Conservation (phyloP, 2,888 invertebrate genomes). For the Zelleria hepariella region DNA sequence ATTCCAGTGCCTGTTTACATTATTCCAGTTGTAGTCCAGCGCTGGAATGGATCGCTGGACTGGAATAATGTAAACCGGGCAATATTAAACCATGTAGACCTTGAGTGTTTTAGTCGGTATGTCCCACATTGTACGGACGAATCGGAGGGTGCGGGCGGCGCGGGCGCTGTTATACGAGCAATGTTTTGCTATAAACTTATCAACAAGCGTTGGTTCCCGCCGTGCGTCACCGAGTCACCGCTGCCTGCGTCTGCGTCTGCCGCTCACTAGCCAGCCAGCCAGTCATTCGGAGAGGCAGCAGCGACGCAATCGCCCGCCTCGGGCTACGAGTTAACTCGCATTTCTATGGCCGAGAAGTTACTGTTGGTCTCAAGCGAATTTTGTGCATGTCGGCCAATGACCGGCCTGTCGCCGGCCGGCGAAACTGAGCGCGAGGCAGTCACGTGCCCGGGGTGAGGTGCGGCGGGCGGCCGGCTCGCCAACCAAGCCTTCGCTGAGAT, state of each 20-base stretch:
- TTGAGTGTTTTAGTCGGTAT: constrained; percentile 22
- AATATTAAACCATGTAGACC: constrained; percentile 25
- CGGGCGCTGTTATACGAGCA: constrained; percentile 40
- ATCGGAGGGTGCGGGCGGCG: constrained; percentile 22
- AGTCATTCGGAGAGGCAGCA: constrained; percentile 11
- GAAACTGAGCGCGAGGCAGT: constrained; percentile 58
- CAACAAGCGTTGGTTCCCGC: constrained; percentile 5
- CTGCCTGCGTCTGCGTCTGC: too few relatives aligned
- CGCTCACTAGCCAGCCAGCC: constrained; percentile 9
- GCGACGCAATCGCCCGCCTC: constrained; percentile 31
- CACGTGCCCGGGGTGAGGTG: constrained; percentile 72
- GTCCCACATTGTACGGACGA: constrained; percentile 28
- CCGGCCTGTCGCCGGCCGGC: constrained; percentile 54
- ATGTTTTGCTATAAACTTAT: constrained; percentile 30
- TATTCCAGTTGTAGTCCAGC: too few relatives aligned
- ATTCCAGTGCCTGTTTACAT: too few relatives aligned
- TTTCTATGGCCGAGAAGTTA: constrained; percentile 51
- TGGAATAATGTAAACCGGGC: too few relatives aligned
- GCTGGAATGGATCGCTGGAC: too few relatives aligned
- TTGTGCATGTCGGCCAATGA: constrained; percentile 61
- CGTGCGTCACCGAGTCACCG: constrained; percentile 7
- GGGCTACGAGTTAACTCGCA: constrained; percentile 40
- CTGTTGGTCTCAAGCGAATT: constrained; percentile 43
- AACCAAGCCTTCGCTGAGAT: constrained; percentile 61
- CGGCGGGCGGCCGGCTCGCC: constrained; percentile 56